Conservation (phyloP, 2,888 invertebrate species). For the Drosophila rellima region DNA sequence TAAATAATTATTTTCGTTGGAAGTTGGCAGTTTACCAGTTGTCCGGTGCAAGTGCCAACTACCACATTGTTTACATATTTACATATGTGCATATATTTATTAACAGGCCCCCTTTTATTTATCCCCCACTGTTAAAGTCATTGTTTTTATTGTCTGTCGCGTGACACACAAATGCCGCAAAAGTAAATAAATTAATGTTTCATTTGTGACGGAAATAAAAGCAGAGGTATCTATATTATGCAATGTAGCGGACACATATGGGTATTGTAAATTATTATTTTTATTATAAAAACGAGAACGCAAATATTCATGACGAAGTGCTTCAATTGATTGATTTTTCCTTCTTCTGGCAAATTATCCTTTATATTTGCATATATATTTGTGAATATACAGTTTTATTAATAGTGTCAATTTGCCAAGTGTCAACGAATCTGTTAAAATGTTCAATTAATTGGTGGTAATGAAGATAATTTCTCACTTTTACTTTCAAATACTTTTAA, state of each 20-base stretch:
- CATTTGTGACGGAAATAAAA: constrained; percentile 53
- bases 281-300: constrained; percentile 35
- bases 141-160: constrained; percentile 21
- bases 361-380: background rate
- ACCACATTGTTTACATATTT: constrained; percentile 68
- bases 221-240: constrained; percentile 12
- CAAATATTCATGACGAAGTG: constrained; percentile 47
- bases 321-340: constrained; percentile 59
- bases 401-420: constrained; percentile 29
- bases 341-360: background rate
- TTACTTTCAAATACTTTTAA: too few relatives aligned
- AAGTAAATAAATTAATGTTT: constrained; percentile 69
- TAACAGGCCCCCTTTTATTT: constrained; percentile 53
- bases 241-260: background rate
- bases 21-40: constrained; percentile 33
- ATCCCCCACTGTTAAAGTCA: constrained; percentile 9
- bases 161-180: constrained; percentile 40
- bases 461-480: background rate
- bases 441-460: constrained; percentile 11
- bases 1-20: constrained; percentile 75
- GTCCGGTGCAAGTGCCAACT: constrained; percentile 49
- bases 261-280: constrained; percentile 3
- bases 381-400: constrained; percentile 1
- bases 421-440: constrained; percentile 18
- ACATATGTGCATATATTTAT: constrained; percentile 62